Conservation (phyloP, 2,113 vertebrate genomes). For the Platichthys stellatus region DNA sequence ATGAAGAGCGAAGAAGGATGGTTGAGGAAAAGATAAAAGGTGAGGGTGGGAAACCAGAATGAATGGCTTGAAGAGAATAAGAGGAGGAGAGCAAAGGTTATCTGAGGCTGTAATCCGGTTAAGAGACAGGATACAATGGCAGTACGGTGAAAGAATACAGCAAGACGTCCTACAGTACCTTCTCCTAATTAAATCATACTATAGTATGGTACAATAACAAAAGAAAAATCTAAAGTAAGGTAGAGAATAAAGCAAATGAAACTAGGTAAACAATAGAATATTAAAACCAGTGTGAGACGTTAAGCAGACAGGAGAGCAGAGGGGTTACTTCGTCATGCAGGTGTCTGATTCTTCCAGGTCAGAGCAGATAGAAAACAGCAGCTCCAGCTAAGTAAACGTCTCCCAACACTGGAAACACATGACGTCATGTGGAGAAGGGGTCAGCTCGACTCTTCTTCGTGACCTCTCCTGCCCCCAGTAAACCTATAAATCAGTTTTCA, state of each 20-base stretch:
- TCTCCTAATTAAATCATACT: neutral
- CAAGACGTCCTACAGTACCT: too few species aligned
- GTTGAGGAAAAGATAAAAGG: neutral
- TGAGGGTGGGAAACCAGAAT: constrained; percentile 28
- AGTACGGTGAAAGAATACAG: neutral
- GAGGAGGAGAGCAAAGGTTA: constrained; percentile 29
- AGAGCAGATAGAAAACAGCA: constrained; percentile 23
- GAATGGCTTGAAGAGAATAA: constrained; percentile 14
- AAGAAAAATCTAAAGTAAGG: neutral
- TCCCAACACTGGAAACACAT: constrained; percentile 37
- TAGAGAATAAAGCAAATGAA: neutral
- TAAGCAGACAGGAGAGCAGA: neutral
- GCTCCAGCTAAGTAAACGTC: constrained; percentile 31
- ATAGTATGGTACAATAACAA: neutral
- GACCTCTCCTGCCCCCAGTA: constrained; percentile 1
- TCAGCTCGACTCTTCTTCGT: constrained; percentile 12
- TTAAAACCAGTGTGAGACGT: neutral
- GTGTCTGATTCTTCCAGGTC: constrained; percentile 23
- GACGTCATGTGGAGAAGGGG: constrained; percentile 21
- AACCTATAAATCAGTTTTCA: constrained; percentile 46
- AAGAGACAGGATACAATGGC: constrained; percentile 16
- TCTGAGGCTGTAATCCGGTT: constrained; percentile 20
- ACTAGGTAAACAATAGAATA: neutral
- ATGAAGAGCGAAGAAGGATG: neutral
- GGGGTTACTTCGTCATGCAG: constrained; percentile 7